Conservation (phyloP, 2,797 vertebrate species). For the Typhlichthys subterraneus region DNA sequence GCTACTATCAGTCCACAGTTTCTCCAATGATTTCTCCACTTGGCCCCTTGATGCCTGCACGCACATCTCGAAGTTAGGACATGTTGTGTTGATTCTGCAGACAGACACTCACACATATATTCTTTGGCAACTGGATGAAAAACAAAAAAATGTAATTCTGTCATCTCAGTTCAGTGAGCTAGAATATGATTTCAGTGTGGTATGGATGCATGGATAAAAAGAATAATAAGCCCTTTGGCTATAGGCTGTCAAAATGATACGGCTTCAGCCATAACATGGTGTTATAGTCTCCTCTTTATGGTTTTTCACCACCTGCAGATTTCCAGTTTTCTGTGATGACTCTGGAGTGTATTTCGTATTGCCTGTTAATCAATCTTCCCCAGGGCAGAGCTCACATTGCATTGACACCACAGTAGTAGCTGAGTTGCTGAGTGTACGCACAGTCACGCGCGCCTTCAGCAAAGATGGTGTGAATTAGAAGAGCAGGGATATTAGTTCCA, state of each 20-base stretch:
- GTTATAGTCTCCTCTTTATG: conserved; percentile 26
- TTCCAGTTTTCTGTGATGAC: conserved; percentile 25
- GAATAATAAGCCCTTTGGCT: conserved; percentile 1
- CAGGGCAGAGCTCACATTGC: conserved; percentile 21
- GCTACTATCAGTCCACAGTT: not conserved
- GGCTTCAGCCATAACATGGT: conserved; percentile 1
- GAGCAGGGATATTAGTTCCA: conserved; percentile 19
- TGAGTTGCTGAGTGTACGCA: conserved; percentile 36
- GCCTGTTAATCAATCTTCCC: conserved; percentile 15
- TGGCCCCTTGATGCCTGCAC: conserved; percentile 55
- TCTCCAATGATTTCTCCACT: conserved; percentile 31
- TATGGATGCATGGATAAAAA: not conserved
- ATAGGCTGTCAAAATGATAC: conserved; percentile 10
- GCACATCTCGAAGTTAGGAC: conserved; percentile 24
- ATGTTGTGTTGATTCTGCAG: conserved; percentile 17
- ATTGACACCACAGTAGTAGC: conserved; percentile 12
- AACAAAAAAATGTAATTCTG: not conserved
- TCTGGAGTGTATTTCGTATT: conserved; percentile 35
- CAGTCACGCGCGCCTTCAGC: conserved; percentile 29
- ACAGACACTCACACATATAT: not conserved
- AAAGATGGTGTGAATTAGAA: conserved; percentile 27
- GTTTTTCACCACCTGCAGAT: conserved; percentile 34
- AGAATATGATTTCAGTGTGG: not conserved
- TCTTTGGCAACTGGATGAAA: conserved; percentile 12
- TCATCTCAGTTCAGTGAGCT: conserved; percentile 23